Evolutionary conservation across 2,113 vertebrate genomes (phyloP).

Genomic region (Neogobius melanostomus): DNA sequence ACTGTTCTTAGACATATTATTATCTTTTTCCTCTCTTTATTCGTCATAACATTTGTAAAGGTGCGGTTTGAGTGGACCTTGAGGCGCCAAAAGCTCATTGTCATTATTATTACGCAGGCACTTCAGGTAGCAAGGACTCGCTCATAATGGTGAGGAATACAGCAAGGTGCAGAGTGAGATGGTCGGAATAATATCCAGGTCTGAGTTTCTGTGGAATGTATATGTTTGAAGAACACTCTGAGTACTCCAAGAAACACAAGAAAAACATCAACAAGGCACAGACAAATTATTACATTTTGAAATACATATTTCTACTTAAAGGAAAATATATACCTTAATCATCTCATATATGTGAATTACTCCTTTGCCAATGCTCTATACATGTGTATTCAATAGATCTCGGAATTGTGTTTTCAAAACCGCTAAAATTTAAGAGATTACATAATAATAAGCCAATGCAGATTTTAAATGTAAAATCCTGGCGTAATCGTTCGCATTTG

Average conservation of each 20-base stretch:
- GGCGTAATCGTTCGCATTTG: too few species aligned
- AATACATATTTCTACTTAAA: background rate
- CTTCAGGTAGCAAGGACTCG: background rate
- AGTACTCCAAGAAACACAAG: background rate
- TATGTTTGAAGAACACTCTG: background rate
- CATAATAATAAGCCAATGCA: too few species aligned
- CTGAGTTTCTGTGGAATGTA: background rate
- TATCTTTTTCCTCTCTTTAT: constrained; percentile 16
- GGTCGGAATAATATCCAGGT: background rate
- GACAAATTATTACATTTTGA: background rate
- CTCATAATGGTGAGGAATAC: constrained; percentile 35
- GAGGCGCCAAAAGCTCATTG: background rate
- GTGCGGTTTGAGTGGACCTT: constrained; percentile 23
- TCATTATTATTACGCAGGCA: background rate
- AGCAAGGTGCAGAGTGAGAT: background rate
- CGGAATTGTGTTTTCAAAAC: too few species aligned
- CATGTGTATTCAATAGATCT: too few species aligned
- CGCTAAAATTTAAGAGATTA: too few species aligned
- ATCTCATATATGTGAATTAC: too few species aligned
- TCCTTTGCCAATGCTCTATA: too few species aligned
- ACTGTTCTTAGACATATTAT: constrained; percentile 18
- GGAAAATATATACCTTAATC: too few species aligned
- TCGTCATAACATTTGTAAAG: constrained; percentile 23
- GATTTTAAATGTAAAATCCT: too few species aligned
- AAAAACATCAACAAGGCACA: background rate